These are phyloP conservation scores for Sebastes reedi DNA, from an alignment of 2,797 vertebrate species.

Conservation along the genomic window DNA sequence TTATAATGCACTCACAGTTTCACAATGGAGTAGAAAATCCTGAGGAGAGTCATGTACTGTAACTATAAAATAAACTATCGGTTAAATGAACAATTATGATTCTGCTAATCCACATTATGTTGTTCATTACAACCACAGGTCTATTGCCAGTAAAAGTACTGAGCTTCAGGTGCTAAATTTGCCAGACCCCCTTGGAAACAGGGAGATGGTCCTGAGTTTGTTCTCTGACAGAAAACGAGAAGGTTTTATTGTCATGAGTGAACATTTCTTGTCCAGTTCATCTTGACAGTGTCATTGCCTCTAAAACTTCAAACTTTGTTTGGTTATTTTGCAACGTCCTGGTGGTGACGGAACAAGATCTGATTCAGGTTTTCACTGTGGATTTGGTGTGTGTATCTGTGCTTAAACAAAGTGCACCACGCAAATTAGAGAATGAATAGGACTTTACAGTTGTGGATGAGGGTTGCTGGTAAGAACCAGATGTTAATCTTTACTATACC, in stretches of 20 bases:
- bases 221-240: neutral
- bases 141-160: neutral
- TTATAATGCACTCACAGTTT: neutral
- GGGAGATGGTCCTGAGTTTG: neutral
- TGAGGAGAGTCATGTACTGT: neutral
- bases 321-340: neutral
- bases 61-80: neutral
- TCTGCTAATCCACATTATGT: neutral
- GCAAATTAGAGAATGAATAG: slow-evolving; percentile 11
- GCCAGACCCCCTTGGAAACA: neutral
- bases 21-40: neutral
- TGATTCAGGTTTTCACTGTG: slow-evolving; percentile 2
- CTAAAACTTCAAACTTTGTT: neutral
- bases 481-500: neutral
- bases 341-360: neutral
- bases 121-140: neutral
- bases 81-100: neutral
- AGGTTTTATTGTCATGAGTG: neutral
- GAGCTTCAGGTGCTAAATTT: neutral
- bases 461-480: too few relatives aligned
- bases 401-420: neutral
- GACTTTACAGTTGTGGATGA: neutral
- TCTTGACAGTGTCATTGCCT: neutral
- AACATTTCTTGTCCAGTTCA: neutral
- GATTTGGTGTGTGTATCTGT: slow-evolving; percentile 13